Base-by-base conservation (phyloP, 2,113 vertebrate species). In the Pterophyllum scalare region DNA sequence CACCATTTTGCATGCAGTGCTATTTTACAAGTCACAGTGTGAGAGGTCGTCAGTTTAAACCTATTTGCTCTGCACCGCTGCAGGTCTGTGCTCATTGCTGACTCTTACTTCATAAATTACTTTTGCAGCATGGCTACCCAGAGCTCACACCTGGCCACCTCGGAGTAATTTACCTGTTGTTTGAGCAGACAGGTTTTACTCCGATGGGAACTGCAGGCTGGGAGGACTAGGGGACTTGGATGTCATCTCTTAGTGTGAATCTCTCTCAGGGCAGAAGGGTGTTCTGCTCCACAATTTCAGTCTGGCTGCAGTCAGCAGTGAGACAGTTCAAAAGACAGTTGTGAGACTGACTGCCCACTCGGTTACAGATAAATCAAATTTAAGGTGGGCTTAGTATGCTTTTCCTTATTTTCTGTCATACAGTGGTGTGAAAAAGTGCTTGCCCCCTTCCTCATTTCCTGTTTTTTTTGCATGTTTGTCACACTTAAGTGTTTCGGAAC, bases 101-200 rank as follows among this genome's bases (percentile, higher is more conserved):
- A 59, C 72, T 81, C 22, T 24, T 86, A 81, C 86, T 77, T 82
- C 72, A 91, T 94, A 88, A 93, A 83, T 91, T 90, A 87, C 84
- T 80, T 87, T 80, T 81, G 80, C 85, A 85, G 70, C 61, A 57
- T 24, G 74, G 77, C 80, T 59, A 33, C 81, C 7, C 76, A 85
- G 70, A 85, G 84, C 85, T 84, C 81, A 75, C 89, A 91, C 84
- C 81, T 93, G 90, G 67, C 81, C 83, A 78, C 77, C 79, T 64
- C 22, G 6, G 64, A 87, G 84, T 75, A 64, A 89, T 89, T 88
- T 87, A 80, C 78, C 72, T 26, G 72, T 26, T 60, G 77, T 77
- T 81, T 75, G 57, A 72, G 56, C 26, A 9, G 40, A 74, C 31
- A 40, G 43, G 24, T 56, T 75, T 52, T 74, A 85, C 75, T 84